phyloP scores from a whole-genome alignment of 1,140 invertebrate species.

The Sycophila sp. region DNA sequence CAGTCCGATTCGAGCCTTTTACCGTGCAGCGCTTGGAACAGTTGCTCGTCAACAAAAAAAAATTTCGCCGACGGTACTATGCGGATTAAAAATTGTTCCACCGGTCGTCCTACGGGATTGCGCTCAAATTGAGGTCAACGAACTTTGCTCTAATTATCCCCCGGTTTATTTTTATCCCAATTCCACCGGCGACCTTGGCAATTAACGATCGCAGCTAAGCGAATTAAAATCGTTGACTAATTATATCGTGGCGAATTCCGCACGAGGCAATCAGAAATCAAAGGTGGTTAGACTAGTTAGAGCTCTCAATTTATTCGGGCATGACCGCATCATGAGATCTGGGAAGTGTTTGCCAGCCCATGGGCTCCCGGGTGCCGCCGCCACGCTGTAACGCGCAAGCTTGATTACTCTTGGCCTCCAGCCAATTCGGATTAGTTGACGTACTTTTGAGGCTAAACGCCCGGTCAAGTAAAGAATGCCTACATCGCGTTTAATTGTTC shows the following conservation, averaged over 20 bases:
- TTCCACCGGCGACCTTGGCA: too few species aligned
- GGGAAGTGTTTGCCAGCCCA: not conserved
- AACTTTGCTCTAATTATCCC: too few species aligned
- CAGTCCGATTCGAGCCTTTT: too few species aligned
- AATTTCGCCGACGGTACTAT: too few species aligned
- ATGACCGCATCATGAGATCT: not conserved
- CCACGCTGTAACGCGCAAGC: not conserved
- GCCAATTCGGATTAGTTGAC: slow-evolving; percentile 13
- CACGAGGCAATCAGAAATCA: not conserved
- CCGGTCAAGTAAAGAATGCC: not conserved
- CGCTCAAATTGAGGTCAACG: not conserved
- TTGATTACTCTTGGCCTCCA: slow-evolving; percentile 13
- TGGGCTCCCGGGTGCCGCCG: not conserved
- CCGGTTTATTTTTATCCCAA: too few species aligned
- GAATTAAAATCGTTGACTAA: too few species aligned
- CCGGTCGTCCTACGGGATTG: too few species aligned
- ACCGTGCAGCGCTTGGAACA: too few species aligned
- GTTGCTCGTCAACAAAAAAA: too few species aligned
- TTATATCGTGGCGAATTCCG: too few species aligned
- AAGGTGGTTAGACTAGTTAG: not conserved
- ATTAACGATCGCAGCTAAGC: not conserved
- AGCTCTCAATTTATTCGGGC: not conserved
- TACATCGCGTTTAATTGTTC: too few species aligned
- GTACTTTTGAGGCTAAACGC: slow-evolving; percentile 11
- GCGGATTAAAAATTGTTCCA: too few species aligned